Percentiles rank a stretch among this genome's conserved stretches.
Conservation (phyloP, 2,797 vertebrate species). For the Channallabes apus region DNA sequence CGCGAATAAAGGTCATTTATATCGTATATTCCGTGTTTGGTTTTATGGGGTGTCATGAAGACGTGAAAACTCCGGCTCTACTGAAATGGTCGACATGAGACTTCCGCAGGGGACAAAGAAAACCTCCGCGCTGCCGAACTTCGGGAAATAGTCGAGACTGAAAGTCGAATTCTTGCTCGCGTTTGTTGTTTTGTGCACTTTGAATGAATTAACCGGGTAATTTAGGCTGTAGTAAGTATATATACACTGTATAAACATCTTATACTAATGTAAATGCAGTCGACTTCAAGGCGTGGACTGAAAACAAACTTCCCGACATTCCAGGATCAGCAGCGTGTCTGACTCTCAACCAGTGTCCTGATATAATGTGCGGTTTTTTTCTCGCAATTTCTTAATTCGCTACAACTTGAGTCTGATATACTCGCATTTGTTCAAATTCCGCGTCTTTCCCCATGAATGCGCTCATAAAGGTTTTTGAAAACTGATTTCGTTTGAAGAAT, state of each 20-base stretch:
- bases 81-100: slow-evolving; percentile 4
- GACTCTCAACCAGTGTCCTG: neutral
- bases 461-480: neutral
- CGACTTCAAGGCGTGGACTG: slow-evolving; percentile 18
- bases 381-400: too few relatives aligned
- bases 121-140: neutral
- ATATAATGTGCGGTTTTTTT: too few relatives aligned
- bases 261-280: neutral
- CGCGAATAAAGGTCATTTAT: neutral
- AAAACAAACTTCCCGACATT: slow-evolving; percentile 28
- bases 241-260: neutral
- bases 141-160: neutral
- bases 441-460: neutral
- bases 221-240: neutral
- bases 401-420: neutral
- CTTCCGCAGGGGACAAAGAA: slow-evolving; percentile 16
- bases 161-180: neutral
- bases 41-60: neutral
- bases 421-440: neutral
- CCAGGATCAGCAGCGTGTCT: slow-evolving; percentile 21
- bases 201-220: too few relatives aligned
- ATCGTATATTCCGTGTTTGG: neutral
- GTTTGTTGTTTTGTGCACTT: neutral
- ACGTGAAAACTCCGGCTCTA: neutral
- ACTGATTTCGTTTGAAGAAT: neutral